Evolutionary conservation across 2,888 invertebrate species (phyloP).

Genomic region (Philereme vetulata): DNA sequence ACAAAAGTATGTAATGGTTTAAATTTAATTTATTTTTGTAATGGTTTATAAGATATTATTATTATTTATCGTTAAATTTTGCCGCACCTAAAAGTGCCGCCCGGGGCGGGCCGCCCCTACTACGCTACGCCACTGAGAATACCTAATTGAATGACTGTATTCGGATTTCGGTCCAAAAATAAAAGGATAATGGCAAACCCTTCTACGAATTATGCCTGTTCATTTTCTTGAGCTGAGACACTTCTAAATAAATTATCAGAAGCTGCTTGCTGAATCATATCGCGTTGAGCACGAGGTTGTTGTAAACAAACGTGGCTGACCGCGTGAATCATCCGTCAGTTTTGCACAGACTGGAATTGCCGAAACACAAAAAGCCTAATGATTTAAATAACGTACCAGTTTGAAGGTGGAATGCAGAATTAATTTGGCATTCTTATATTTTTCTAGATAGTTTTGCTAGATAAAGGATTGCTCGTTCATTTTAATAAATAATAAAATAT

Average conservation of each 20-base stretch:
- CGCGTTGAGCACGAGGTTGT: conserved; percentile 39
- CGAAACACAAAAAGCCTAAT: conserved; percentile 16
- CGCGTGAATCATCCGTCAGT: conserved; percentile 50
- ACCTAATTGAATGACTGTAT: conserved; percentile 3
- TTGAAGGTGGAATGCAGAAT: conserved; percentile 17
- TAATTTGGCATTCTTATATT: background rate
- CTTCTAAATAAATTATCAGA: conserved; percentile 30
- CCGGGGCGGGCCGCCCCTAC: no score
- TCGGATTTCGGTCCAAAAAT: conserved; percentile 1
- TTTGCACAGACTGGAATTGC: conserved; percentile 33
- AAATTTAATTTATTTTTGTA: no score
- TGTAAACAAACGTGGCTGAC: conserved; percentile 56
- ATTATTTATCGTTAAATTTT: no score
- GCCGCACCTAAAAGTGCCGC: no score
- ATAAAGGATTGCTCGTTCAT: background rate
- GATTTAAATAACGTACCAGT: conserved; percentile 21
- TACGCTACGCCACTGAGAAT: no score
- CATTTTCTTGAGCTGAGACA: conserved; percentile 26
- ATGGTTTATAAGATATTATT: no score
- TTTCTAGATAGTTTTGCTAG: background rate
- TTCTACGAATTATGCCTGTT: conserved; percentile 21
- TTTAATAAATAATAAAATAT: no score
- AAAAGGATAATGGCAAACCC: background rate
- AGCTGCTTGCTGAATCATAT: conserved; percentile 50
- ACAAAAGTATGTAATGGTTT: no score